Conservation (phyloP, 2,888 invertebrate genomes). For the Psylliodes chrysocephalus region DNA sequence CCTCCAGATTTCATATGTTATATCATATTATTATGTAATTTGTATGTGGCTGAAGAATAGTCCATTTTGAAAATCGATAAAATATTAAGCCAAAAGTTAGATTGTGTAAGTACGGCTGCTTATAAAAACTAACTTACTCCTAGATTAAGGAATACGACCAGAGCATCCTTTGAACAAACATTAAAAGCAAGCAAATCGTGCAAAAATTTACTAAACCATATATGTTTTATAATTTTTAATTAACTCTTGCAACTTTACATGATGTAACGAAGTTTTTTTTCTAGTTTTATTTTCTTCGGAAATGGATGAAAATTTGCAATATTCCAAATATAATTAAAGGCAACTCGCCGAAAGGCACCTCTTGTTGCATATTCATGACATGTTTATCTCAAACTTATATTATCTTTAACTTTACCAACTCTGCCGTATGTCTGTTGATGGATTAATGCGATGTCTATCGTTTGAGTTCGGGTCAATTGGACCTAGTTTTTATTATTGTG, state of each 20-base stretch:
- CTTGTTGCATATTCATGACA: conserved; percentile 61
- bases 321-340: conserved; percentile 57
- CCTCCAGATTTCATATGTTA: too few relatives aligned
- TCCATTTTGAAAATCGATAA: too few relatives aligned
- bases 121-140: too few relatives aligned
- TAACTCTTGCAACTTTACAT: neutral
- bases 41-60: too few relatives aligned
- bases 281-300: conserved; percentile 38
- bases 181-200: too few relatives aligned
- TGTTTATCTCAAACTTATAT: conserved; percentile 64
- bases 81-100: too few relatives aligned
- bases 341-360: conserved; percentile 50
- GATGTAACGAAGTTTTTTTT: neutral
- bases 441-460: conserved; percentile 47
- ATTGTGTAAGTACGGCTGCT: too few relatives aligned
- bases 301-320: conserved; percentile 53
- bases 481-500: neutral
- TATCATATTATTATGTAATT: too few relatives aligned
- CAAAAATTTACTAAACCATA: too few relatives aligned
- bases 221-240: neutral
- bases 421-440: conserved; percentile 52
- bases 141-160: too few relatives aligned
- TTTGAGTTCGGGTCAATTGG: conserved; percentile 19
- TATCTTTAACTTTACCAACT: conserved; percentile 62
- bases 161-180: too few relatives aligned